Base-by-base conservation (phyloP, 2,888 invertebrate genomes). In the Eucera pruinosa region DNA sequence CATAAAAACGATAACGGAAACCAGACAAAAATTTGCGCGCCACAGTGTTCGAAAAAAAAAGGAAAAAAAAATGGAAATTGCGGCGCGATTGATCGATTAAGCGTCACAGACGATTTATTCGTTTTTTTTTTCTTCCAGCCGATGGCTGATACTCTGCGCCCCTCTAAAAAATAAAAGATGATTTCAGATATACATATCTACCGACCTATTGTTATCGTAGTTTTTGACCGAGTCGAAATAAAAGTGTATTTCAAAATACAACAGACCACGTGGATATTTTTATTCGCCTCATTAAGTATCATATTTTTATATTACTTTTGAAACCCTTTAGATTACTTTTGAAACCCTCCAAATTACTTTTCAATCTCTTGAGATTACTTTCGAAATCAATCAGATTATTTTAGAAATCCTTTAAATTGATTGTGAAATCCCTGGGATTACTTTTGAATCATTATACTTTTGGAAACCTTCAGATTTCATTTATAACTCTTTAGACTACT, bases 211-310 rank as follows among this genome's bases (percentile, higher is more conserved):
- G 91, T 91, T 91, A 91, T 88, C 87, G 91, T 91, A 91, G 91
- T 91, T 91, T 91, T 91, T 91, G 90, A 92, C 89, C 87, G 89
- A 91, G 89, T 90, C 91, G 89, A 92, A 91, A 87, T 87, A 89
- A 91, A 90, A 90, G 85, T 91, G 91, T 91, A 90, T 92, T 91
- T 91, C 87, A 90, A 91, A 90, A 85, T 90, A 90, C 78, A 27
- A 48, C 15, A 27, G 57, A 74, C 20, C 11, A 41, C 43, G 39
- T 57, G 62, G 25, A 3, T 72, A 43, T 68, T 76, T 25, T 57
- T 27, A 64, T 20, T 61, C 65, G 33, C 15, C 47, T 70, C 66
- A 57, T 45, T 54, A 20, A 3, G n/a, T n/a, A n/a, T n/a, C n/a
- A n/a, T n/a, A n/a, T n/a, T n/a, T n/a, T n/a, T n/a, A n/a, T n/a